Evolutionary conservation across 64 coral and sea anemone species (phyloP).

Genomic region (Actinia equina): DNA sequence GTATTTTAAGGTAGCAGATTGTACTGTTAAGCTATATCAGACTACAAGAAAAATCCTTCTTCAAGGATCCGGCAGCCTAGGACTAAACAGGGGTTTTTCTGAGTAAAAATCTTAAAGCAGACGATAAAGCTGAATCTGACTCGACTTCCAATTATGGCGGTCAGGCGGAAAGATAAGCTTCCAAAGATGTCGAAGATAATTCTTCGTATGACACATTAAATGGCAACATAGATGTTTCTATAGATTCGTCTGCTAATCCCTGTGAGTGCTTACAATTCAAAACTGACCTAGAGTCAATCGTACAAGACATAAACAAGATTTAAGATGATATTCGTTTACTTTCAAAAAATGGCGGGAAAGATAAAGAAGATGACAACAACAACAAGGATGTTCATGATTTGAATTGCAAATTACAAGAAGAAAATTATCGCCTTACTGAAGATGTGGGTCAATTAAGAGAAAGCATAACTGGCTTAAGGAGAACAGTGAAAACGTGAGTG

Average conservation of each 20-base stretch:
- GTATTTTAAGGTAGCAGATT: background rate
- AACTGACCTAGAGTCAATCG: too few species aligned
- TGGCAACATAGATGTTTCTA: too few species aligned
- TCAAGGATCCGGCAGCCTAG: background rate
- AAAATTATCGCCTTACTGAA: background rate
- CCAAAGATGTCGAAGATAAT: too few species aligned
- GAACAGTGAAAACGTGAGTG: background rate
- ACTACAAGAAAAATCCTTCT: background rate
- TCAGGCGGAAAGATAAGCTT: too few species aligned
- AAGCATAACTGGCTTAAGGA: background rate
- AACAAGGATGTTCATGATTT: background rate
- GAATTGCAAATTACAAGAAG: background rate
- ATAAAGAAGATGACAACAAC: too few species aligned
- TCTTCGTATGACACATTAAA: too few species aligned
- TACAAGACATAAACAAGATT: background rate
- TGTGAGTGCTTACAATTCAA: background rate
- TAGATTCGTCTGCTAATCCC: background rate
- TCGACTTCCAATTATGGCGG: too few species aligned
- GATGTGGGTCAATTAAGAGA: background rate
- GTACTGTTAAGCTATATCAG: background rate
- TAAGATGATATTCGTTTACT: background rate
- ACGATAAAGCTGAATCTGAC: too few species aligned
- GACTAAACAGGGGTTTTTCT: too few species aligned
- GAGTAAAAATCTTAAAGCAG: too few species aligned
- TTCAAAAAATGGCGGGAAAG: background rate